Evolutionary conservation across 2,888 invertebrate species (phyloP), one percentile per base, ranked within the genome.

Genomic region (Sympetrum striolatum): DNA sequence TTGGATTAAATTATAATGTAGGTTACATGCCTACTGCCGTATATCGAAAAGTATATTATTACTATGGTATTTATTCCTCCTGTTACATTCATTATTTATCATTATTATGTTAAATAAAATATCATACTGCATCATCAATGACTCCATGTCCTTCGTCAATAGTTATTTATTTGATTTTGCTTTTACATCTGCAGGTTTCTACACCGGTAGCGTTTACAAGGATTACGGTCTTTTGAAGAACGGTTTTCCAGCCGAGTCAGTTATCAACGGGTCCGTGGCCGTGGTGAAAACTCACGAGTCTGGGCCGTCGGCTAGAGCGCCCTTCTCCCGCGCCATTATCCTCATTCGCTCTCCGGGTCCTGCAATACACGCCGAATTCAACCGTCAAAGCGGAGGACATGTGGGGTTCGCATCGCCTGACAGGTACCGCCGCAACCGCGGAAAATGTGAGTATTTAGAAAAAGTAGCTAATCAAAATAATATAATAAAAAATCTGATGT

Each of bases 251-350:
- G 97, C 96, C 0, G 97, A 97, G 93, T 96, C 96, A 93, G 95
- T 97, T 0, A 95, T 95, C 4, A 97, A 97, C 93, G 96, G 96
- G 53, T 96, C 97, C 15, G 97, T 97, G 12, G 94, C 97, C 91
- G 95, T 97, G 22, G 96, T 97, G 48, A 97, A 97, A 93, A 97
- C 97, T 0, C 97, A 97, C 93, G 97, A 97, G 93, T 96, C 96
- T 94, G 97, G 97, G 8, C 94, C 94, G 14, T 93, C 93, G 73
- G 95, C 96, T 0, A 93, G 96, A 91, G 94, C 94, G 90, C 94
- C 94, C 0, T 97, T 96, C 93, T 94, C 95, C 90, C 96, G 96
- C 91, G 97, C 97, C 0, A 95, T 97, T 90, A 94, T 97, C 48
- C 94, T 97, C 90, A 96, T 97, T 79, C 94, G 97, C 79, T 95